A percentile compares a stretch with the other conserved stretches of the same genome.
phyloP scores from a whole-genome alignment of 2,797 vertebrate genomes.

The Microhierax caerulescens region DNA sequence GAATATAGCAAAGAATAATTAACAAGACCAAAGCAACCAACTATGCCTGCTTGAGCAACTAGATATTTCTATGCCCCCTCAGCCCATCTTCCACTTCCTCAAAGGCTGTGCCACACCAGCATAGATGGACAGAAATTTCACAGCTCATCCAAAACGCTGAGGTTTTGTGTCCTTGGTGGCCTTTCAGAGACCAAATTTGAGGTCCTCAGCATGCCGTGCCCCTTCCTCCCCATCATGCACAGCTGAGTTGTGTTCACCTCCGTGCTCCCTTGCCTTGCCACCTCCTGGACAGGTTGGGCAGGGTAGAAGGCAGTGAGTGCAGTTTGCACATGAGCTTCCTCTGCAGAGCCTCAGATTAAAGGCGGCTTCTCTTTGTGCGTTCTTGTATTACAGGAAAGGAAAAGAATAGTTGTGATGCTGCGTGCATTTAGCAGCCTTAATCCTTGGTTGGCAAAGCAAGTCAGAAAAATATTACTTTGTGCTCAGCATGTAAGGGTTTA shows the following conservation, averaged over 20 bases:
- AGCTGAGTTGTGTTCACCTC: neutral
- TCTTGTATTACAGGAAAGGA: neutral
- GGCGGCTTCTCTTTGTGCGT: fast-evolving
- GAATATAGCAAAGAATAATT: neutral
- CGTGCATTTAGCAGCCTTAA: neutral
- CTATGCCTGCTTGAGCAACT: neutral
- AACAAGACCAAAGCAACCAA: neutral
- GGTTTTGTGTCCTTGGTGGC: neutral
- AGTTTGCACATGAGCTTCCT: neutral
- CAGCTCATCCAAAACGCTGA: neutral
- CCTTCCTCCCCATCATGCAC: fast-evolving
- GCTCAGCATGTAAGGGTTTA: neutral
- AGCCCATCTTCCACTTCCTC: neutral
- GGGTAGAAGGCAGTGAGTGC: neutral
- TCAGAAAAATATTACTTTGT: neutral
- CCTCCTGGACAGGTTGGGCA: neutral
- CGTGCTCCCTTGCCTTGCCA: neutral
- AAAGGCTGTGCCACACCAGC: neutral
- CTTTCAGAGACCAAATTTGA: neutral
- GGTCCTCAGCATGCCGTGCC: fast-evolving
- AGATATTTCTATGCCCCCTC: neutral
- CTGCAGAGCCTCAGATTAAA: neutral
- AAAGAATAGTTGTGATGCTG: neutral
- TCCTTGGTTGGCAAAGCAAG: neutral
- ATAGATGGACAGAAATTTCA: neutral